phyloP scores from a whole-genome alignment of 1,140 invertebrate genomes.

The Drosophila burlai region DNA sequence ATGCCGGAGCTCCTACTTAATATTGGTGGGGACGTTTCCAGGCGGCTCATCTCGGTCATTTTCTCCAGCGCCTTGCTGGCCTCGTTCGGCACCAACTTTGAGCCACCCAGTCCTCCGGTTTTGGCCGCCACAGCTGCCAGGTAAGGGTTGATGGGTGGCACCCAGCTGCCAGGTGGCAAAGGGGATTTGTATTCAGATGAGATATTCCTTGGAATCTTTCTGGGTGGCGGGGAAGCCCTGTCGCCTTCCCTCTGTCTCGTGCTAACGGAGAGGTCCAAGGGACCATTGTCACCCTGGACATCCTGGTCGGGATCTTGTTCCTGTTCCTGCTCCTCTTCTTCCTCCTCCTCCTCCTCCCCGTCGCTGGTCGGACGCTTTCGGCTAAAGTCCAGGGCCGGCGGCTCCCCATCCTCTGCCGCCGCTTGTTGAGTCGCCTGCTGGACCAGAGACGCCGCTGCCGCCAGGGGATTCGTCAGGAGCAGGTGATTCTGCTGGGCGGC shows the following conservation, averaged over 20 bases:
- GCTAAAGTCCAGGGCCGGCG: conserved; percentile 91
- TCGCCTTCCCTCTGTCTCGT: conserved; percentile 88
- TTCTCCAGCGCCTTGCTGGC: conserved; percentile 94
- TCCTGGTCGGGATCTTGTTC: conserved; percentile 23
- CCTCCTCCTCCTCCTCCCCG: conserved; percentile 45
- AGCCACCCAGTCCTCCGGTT: conserved; percentile 85
- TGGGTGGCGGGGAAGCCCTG: conserved; percentile 86
- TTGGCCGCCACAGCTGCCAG: conserved; percentile 90
- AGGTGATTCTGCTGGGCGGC: conserved; percentile 90
- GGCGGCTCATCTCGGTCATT: conserved; percentile 95
- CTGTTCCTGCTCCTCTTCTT: conserved; percentile 39
- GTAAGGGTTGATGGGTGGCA: conserved; percentile 92
- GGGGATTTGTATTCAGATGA: conserved; percentile 86
- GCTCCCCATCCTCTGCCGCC: conserved; percentile 85
- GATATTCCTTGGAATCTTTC: conserved; percentile 88
- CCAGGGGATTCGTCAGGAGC: conserved; percentile 91
- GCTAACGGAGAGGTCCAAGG: conserved; percentile 92
- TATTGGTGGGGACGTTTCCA: conserved; percentile 77
- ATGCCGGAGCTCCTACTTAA: not conserved
- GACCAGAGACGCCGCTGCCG: conserved; percentile 86
- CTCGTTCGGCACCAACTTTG: conserved; percentile 90
- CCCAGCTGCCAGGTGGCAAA: conserved; percentile 89
- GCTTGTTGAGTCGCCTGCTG: conserved; percentile 87
- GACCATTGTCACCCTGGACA: conserved; percentile 88
- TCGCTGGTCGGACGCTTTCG: conserved; percentile 86